These are phyloP conservation scores for Caenorhabditis imperialis DNA, from an alignment of 2,888 invertebrate species.

Conservation along the genomic window DNA sequence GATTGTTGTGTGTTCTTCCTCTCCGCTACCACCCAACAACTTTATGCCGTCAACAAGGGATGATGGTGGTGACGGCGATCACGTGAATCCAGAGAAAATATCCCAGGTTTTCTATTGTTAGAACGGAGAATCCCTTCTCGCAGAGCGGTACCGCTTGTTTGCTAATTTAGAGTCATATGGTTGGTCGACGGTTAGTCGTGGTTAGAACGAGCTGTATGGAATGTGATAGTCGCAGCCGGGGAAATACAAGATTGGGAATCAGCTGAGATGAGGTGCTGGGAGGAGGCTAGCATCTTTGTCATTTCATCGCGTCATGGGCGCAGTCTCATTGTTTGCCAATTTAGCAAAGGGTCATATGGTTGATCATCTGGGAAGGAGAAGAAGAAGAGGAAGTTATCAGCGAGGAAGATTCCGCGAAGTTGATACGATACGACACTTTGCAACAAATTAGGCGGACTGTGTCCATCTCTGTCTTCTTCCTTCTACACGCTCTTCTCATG, in stretches of 20 bases:
- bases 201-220: conserved; percentile 26
- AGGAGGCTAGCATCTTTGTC: conserved; percentile 38
- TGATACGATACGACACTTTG: conserved; percentile 31
- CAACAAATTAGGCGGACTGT: conserved; percentile 29
- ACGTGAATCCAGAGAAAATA: conserved; percentile 42
- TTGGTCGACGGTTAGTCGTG: conserved; percentile 23
- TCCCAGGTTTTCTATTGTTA: conserved; percentile 14
- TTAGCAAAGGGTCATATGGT: conserved; percentile 29
- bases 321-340: conserved; percentile 18
- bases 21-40: neutral
- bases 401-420: conserved; percentile 16
- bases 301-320: neutral
- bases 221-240: conserved; percentile 48
- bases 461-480: conserved; percentile 9
- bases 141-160: conserved; percentile 36
- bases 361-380: conserved; percentile 12
- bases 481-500: conserved; percentile 7
- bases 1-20: conserved; percentile 31
- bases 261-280: conserved; percentile 53
- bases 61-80: conserved; percentile 16
- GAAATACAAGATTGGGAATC: conserved; percentile 13
- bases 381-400: conserved; percentile 23
- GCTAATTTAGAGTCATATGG: conserved; percentile 52
- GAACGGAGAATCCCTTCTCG: neutral
- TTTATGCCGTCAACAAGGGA: conserved; percentile 29